phyloP scores from a whole-genome alignment of 35 echinoderm and acorn worm genomes.

The Heliocidaris erythrogramma region DNA sequence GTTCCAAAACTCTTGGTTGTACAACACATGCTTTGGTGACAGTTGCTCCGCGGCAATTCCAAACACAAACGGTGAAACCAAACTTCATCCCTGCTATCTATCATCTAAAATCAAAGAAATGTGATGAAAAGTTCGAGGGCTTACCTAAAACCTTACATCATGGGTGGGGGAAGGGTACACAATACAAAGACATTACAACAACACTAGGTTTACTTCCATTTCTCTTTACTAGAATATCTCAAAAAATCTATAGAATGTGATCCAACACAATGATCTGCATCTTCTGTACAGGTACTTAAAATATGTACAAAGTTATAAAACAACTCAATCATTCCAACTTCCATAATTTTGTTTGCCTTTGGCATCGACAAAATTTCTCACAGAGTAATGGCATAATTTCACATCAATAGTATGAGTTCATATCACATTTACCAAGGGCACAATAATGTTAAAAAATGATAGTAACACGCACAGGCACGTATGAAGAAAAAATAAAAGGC shows the following conservation, averaged over 20 bases:
- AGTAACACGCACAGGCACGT: background rate
- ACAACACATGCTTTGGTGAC: too few species aligned
- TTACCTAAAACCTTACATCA: background rate
- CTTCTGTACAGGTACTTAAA: constrained; percentile 11
- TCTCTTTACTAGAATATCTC: constrained; percentile 4
- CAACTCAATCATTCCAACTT: background rate
- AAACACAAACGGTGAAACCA: too few species aligned
- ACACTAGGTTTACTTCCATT: background rate
- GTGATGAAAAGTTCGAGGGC: too few species aligned
- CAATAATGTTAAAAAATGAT: background rate
- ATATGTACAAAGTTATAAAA: constrained; percentile 14
- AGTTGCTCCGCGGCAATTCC: too few species aligned
- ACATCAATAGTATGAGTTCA: background rate
- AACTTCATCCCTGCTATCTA: too few species aligned
- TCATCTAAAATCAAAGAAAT: too few species aligned
- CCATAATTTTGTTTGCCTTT: background rate
- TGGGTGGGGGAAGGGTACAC: background rate
- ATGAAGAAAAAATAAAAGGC: background rate
- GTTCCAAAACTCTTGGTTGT: too few species aligned
- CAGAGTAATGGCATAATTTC: background rate
- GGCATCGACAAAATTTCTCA: background rate
- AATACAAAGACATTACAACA: background rate
- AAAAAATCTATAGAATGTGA: constrained; percentile 7
- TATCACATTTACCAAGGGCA: background rate
- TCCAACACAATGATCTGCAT: background rate